Base-by-base conservation (phyloP, 2,113 vertebrate genomes). In the Eulemur macaco region DNA sequence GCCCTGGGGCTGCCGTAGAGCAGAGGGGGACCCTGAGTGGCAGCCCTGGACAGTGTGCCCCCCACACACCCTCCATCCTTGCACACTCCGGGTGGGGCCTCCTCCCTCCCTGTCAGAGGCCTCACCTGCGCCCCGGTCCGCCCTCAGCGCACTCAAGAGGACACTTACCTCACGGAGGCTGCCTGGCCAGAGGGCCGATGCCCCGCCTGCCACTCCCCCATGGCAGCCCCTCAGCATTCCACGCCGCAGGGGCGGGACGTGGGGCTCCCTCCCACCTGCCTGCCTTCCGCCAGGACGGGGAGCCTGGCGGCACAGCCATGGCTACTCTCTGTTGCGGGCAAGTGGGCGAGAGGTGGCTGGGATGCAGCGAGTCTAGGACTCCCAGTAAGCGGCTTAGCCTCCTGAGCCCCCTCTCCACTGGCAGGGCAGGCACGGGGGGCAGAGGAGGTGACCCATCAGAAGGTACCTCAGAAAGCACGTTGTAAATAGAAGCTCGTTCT, bases 241-340 rank as follows among this genome's bases (percentile, higher is more conserved):
- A 23, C 0, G 52, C 29, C 5, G 25, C 85, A 58, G 2, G 10
- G 31, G 8, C 0, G 6, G 66, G 37, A 5, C 1, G 2, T 4
- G 3, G 78, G n/a, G 20, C 13, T 45, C 12, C 39, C 34, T 31
- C 25, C 0, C 21, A n/a, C 71, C 17, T 0, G 13, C 58, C 58
- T 37, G 42, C 45, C 37, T 52, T 15, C 18, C 10, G n/a, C 1
- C 77, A 34, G 1, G 17, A 54, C 64, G 77, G 66, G 21, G 11
- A 12, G 18, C 37, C 54, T 3, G 2, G 58, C 8, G 3, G 37
- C 81, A 1, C 3, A 15, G 11, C 47, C 5, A 0, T 6, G 29
- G 37, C 78, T 68, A 21, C 15, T 29, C 14, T n/a, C 34, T 50
- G 11, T 4, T 0, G 1, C 37, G 31, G n/a, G 15, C 1, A 2